Conservation (phyloP, 1,140 invertebrate genomes). For the Arion vulgaris region DNA sequence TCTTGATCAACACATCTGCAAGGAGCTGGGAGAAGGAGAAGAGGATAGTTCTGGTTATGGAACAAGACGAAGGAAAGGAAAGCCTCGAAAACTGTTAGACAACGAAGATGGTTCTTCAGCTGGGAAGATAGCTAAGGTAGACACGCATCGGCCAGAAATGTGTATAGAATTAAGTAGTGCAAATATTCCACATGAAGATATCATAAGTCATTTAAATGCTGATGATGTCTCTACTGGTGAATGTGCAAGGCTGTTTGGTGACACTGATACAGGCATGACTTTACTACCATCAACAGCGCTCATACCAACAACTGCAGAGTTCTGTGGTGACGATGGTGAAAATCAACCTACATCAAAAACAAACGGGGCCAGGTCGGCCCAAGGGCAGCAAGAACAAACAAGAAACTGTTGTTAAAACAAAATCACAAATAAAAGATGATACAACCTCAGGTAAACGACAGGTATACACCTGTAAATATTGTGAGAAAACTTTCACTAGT, state of each 20-base stretch:
- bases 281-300: neutral
- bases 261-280: neutral
- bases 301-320: constrained; percentile 1
- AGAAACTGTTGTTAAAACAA: neutral
- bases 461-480: constrained; percentile 26
- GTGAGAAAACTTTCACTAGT: constrained; percentile 67
- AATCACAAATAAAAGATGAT: neutral
- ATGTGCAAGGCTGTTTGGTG: neutral
- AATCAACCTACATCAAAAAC: neutral
- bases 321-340: neutral
- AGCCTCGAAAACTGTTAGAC: constrained; percentile 37
- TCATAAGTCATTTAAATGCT: neutral
- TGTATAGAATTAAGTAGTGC: neutral
- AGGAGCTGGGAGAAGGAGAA: constrained; percentile 17
- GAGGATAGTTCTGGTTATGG: constrained; percentile 9
- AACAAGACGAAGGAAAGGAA: constrained; percentile 39
- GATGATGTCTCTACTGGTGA: neutral
- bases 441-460: neutral
- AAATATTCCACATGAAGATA: neutral
- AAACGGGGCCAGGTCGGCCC: constrained; percentile 31
- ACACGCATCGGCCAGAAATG: neutral
- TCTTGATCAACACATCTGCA: constrained; percentile 38
- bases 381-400: constrained; percentile 43
- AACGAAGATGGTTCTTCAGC: neutral
- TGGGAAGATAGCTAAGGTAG: neutral